A percentile compares a stretch with the other conserved stretches of the same genome.
These are phyloP conservation scores for Tachina fera DNA, from an alignment of 2,888 invertebrate species.

Conservation along the genomic window DNA sequence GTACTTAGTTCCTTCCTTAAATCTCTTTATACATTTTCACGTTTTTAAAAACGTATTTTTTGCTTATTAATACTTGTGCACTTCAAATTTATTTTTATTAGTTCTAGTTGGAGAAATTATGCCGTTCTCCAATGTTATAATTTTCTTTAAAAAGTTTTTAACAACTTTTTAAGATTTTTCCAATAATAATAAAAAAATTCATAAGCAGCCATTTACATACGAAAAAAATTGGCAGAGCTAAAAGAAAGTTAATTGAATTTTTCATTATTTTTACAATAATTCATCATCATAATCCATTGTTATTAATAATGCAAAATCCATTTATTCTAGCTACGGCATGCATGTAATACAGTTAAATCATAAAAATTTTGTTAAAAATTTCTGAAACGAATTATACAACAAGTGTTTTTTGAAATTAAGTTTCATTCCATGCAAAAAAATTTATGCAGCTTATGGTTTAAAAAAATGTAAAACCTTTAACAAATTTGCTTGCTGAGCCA, in stretches of 20 bases:
- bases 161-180: background rate
- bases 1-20: background rate
- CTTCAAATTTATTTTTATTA: slow-evolving; percentile 5
- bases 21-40: background rate
- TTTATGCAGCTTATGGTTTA: too few relatives aligned
- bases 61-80: background rate
- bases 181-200: background rate
- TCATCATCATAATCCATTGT: too few relatives aligned
- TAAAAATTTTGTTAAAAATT: too few relatives aligned
- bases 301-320: too few relatives aligned
- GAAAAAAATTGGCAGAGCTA: background rate
- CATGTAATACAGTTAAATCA: too few relatives aligned
- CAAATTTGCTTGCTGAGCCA: too few relatives aligned
- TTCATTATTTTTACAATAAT: background rate
- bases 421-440: slow-evolving; percentile 11
- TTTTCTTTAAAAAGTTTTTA: slow-evolving; percentile 15
- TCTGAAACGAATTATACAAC: background rate
- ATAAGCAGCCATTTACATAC: background rate
- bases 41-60: background rate
- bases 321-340: too few relatives aligned
- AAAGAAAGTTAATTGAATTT: background rate
- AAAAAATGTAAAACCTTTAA: too few relatives aligned
- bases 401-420: slow-evolving; percentile 7
- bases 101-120: slow-evolving; percentile 21
- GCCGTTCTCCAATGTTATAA: slow-evolving; percentile 13